These are phyloP conservation scores for Conopomorpha cramerella DNA, from an alignment of 1,140 invertebrate genomes.

Conservation along the genomic window DNA sequence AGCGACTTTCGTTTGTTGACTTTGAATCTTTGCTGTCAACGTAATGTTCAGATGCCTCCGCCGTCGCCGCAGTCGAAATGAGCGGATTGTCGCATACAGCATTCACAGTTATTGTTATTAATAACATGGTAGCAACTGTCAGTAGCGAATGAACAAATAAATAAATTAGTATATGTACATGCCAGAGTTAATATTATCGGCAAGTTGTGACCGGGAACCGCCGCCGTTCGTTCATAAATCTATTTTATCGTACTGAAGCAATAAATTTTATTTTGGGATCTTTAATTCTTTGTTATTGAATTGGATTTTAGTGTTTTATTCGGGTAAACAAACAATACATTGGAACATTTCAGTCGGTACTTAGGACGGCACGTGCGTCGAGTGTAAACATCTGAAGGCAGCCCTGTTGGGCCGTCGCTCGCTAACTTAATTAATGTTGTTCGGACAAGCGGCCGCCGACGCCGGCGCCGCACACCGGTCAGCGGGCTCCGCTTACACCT, in stretches of 20 bases:
- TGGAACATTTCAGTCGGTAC: conserved; percentile 36
- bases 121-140: too few species aligned
- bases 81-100: too few species aligned
- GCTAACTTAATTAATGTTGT: too few species aligned
- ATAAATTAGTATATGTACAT: background rate
- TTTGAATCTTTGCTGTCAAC: too few species aligned
- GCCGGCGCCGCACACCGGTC: too few species aligned
- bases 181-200: conserved; percentile 37
- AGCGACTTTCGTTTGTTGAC: too few species aligned
- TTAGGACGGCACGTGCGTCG: conserved; percentile 41
- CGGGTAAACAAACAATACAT: conserved; percentile 57
- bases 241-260: conserved; percentile 57
- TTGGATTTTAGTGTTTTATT: conserved; percentile 61
- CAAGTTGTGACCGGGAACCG: conserved; percentile 21
- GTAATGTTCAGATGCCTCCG: too few species aligned
- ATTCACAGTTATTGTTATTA: too few species aligned
- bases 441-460: too few species aligned
- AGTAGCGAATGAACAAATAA: background rate
- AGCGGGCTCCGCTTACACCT: too few species aligned
- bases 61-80: too few species aligned
- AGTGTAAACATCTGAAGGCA: conserved; percentile 25
- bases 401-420: too few species aligned
- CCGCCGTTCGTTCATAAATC: conserved; percentile 43
- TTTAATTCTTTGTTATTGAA: conserved; percentile 62
- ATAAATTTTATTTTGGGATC: conserved; percentile 60